Evolutionary conservation across 2,888 invertebrate genomes (phyloP), one percentile per base, ranked within the genome.

Genomic region (Tuberolachnus salignus): DNA sequence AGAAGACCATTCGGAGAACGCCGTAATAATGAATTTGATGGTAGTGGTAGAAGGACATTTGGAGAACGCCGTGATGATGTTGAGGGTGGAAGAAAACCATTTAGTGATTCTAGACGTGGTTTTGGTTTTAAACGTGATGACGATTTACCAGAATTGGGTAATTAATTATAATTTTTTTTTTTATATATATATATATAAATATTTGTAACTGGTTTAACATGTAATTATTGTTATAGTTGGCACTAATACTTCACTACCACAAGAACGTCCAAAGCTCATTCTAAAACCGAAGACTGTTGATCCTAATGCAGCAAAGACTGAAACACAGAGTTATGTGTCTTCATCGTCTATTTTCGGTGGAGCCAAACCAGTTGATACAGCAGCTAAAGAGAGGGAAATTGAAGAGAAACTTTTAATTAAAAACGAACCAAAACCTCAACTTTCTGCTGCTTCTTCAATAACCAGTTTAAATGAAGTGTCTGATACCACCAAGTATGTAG

Each of bases 351-450:
- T 97, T 83, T 97, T 97, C 85, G 97, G 97, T n/a, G 92, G 90
- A 46, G 97, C 97, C 21, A 95, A 93, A 85, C 97, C 97, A 0
- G 97, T 98, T 0, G 96, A 97, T 85, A 98, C 97, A 1, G 91
- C 94, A 72, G 92, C 94, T 64, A 90, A 92, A 83, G 96, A 97
- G 84, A 88, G 94, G 74, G 94, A 95, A 87, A 97, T 97, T 82
- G 97, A 97, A 85, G 94, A 94, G 84, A 91, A 94, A 82, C 87
- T 82, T 51, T 46, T 67, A 66, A 63, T 81, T 19, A 57, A 69
- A 66, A 13, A 49, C 42, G 73, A 80, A 70, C 26, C 70, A 70
- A 72, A 75, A 82, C 83, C 70, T 84, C 83, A 82, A 81, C 83
- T 78, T 0, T 78, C 78, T 61, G 61, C 69, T 51, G 78, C 78